Conservation (phyloP, 2,113 vertebrate species). For the Maccullochella peelii region DNA sequence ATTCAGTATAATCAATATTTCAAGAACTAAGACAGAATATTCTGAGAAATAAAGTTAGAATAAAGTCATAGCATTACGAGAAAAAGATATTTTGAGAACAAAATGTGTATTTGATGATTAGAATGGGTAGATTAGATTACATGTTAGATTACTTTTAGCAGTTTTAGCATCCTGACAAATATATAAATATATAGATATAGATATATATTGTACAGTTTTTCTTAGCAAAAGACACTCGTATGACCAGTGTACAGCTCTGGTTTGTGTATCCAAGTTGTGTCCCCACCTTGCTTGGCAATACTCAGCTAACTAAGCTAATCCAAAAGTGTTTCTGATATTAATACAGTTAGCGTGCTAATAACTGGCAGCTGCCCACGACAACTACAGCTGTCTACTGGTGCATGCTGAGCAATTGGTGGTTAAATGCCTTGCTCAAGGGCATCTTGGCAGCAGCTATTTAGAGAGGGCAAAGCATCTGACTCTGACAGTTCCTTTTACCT, state of each 20-base stretch:
- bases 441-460: neutral
- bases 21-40: neutral
- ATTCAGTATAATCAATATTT: neutral
- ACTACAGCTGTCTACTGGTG: neutral
- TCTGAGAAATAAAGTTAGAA: neutral
- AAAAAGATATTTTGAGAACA: too few relatives aligned
- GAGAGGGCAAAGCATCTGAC: neutral
- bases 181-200: too few relatives aligned
- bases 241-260: too few relatives aligned
- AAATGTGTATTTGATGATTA: too few relatives aligned
- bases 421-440: conserved; percentile 8
- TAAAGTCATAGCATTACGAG: too few relatives aligned
- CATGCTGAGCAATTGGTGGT: neutral
- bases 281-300: too few relatives aligned
- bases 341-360: neutral
- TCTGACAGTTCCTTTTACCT: neutral
- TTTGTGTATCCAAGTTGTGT: too few relatives aligned
- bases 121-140: too few relatives aligned
- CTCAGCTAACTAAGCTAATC: neutral
- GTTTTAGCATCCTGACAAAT: too few relatives aligned
- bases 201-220: too few relatives aligned
- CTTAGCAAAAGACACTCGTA: too few relatives aligned
- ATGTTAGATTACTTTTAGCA: too few relatives aligned
- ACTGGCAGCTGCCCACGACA: neutral
- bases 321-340: neutral